A percentile compares a stretch with the other conserved stretches of the same genome.
Evolutionary conservation across 2,113 vertebrate genomes (phyloP).

Genomic region (Emberiza fucata): DNA sequence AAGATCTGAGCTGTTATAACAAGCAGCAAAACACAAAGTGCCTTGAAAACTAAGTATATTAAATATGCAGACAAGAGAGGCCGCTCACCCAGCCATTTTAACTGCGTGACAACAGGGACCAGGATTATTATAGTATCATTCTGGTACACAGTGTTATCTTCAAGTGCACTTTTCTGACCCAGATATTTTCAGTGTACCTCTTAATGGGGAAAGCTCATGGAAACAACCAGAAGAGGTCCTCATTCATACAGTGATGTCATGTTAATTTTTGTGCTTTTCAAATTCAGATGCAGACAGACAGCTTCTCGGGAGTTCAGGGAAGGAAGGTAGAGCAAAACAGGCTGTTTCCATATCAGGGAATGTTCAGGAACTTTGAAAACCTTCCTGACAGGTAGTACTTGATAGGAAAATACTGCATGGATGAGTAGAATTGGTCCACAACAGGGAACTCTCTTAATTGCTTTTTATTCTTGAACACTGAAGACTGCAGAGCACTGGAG

Average conservation of each 20-base stretch:
- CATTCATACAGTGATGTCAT: constrained; percentile 27
- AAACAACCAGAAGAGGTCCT: constrained; percentile 64
- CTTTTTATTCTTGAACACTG: background rate
- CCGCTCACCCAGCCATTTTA: background rate
- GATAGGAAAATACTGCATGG: background rate
- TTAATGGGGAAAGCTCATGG: background rate
- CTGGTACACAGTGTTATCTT: background rate
- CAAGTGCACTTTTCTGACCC: constrained; percentile 4
- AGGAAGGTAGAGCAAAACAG: background rate
- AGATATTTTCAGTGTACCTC: background rate
- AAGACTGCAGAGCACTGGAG: background rate
- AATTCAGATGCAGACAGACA: background rate
- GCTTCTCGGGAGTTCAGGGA: background rate
- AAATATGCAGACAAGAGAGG: background rate
- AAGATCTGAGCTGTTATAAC: background rate
- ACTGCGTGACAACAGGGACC: background rate
- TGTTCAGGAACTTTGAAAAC: background rate
- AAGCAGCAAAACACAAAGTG: background rate
- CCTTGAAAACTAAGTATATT: background rate
- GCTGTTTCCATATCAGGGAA: background rate
- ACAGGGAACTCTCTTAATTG: background rate
- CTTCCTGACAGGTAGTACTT: background rate
- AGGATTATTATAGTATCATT: background rate
- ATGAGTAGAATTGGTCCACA: background rate
- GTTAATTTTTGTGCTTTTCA: background rate